Conservation (phyloP, 2,888 invertebrate species). For the Hyposoter dolosus region DNA sequence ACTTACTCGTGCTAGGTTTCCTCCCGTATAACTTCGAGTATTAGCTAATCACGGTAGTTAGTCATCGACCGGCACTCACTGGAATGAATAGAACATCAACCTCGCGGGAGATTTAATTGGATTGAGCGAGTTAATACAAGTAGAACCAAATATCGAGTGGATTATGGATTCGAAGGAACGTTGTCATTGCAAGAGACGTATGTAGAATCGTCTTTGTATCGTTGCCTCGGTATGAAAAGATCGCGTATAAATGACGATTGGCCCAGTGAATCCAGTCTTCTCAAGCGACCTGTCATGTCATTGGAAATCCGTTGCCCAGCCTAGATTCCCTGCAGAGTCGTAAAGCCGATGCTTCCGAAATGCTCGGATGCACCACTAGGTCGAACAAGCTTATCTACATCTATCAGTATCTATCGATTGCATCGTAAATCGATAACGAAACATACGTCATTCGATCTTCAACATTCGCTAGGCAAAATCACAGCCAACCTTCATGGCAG, state of each 20-base stretch:
- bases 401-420: slow-evolving; percentile 76
- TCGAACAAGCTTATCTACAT: slow-evolving; percentile 77
- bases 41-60: slow-evolving; percentile 41
- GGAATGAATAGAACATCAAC: slow-evolving; percentile 41
- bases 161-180: background rate
- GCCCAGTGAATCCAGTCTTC: slow-evolving; percentile 11
- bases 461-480: slow-evolving; percentile 38
- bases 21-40: slow-evolving; percentile 23
- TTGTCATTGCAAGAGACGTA: background rate
- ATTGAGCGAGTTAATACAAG: slow-evolving; percentile 29
- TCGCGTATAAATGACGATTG: background rate
- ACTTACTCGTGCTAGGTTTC: slow-evolving; percentile 32
- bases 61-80: slow-evolving; percentile 20
- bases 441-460: slow-evolving; percentile 64
- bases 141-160: slow-evolving; percentile 1
- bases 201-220: background rate
- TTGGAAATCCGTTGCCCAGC: slow-evolving; percentile 25
- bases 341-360: slow-evolving; percentile 38
- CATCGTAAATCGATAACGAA: slow-evolving; percentile 76
- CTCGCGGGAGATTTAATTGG: slow-evolving; percentile 35
- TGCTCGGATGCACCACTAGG: slow-evolving; percentile 18
- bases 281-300: background rate
- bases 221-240: background rate
- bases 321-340: slow-evolving; percentile 51
- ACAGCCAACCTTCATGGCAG: background rate